Evolutionary conservation across 2,113 vertebrate species (phyloP), one percentile per base, ranked within the genome.

Genomic region (Boleophthalmus pectinirostris): DNA sequence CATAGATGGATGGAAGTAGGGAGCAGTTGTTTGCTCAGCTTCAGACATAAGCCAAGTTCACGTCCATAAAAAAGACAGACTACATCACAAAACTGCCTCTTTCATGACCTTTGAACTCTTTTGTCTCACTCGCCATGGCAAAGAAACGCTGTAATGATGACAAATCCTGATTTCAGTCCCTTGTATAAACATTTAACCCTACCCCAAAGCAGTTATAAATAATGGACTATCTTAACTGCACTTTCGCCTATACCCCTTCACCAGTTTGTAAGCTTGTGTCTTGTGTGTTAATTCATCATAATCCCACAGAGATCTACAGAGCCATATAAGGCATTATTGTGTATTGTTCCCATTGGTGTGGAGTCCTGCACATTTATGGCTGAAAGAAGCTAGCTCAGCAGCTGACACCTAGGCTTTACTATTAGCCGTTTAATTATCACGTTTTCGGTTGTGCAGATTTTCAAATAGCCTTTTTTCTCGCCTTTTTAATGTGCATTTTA

Each of bases 381-480:
- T 66, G 25, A 61, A 70, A 53, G 70, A 72, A 65, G 38, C 56
- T 25, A 35, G 66, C 85, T 76, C 79, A 66, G 72, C 83, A 77
- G 82, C 76, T 83, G 78, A 75, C 68, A 43, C 79, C 66, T 68
- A 66, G 46, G 3, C 70, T 66, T 72, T 70, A 54, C 78, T 57
- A 43, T 76, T 82, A 87, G 74, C 72, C 33, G 10, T 70, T 90
- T 88, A 85, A 81, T 80, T 70, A 77, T 77, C 79, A 69, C 69
- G 45, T 78, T 83, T 67, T 29, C 0, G 56, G 67, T 54, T 54
- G 20, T 21, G 14, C 49, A 13, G 21, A 58, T 25, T 69, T 58
- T 29, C 49, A 6, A 49, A 54, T 54, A 25, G 57, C 21, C 54
- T 47, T 53, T 29, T 61, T 70, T 23, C 25, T 45, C 57, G 24